phyloP scores from a whole-genome alignment of 1,140 invertebrate genomes.

The Zaprionus nigranus region DNA sequence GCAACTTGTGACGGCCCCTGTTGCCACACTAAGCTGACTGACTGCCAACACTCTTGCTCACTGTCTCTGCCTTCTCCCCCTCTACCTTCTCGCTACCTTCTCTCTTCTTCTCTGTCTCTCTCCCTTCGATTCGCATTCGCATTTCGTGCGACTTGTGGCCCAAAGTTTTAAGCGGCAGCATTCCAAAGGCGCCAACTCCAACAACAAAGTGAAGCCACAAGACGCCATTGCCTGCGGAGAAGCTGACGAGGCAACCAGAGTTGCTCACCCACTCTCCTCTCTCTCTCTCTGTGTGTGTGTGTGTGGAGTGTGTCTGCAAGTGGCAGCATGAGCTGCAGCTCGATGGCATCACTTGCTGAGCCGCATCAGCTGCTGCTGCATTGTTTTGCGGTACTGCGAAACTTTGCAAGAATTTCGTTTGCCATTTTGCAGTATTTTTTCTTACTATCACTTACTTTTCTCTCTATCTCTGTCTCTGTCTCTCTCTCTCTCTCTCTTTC shows the following conservation, averaged over 20 bases:
- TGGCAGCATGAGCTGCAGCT: no score
- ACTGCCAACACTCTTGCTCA: constrained; percentile 26
- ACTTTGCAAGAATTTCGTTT: constrained; percentile 31
- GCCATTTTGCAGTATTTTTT: constrained; percentile 20
- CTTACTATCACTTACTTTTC: neutral
- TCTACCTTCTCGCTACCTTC: no score
- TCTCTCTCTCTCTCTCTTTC: neutral
- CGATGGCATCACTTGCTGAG: neutral
- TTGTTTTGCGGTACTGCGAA: constrained; percentile 36
- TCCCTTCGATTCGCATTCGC: neutral
- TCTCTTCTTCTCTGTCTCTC: no score
- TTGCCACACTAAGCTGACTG: constrained; percentile 49
- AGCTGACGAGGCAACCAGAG: neutral
- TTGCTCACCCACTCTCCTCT: neutral
- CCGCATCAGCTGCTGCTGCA: constrained; percentile 16
- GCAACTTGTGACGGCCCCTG: constrained; percentile 51
- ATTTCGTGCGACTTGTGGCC: neutral
- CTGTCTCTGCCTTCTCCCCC: no score
- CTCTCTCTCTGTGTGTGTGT: no score
- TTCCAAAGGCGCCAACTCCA: no score
- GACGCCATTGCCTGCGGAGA: neutral
- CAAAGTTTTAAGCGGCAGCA: constrained; percentile 38
- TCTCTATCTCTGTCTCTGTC: neutral
- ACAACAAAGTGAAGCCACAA: constrained; percentile 28
- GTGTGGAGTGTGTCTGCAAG: neutral